Evolutionary conservation across 2,113 vertebrate species (phyloP).

Genomic region (Emydura subglobosa): DNA sequence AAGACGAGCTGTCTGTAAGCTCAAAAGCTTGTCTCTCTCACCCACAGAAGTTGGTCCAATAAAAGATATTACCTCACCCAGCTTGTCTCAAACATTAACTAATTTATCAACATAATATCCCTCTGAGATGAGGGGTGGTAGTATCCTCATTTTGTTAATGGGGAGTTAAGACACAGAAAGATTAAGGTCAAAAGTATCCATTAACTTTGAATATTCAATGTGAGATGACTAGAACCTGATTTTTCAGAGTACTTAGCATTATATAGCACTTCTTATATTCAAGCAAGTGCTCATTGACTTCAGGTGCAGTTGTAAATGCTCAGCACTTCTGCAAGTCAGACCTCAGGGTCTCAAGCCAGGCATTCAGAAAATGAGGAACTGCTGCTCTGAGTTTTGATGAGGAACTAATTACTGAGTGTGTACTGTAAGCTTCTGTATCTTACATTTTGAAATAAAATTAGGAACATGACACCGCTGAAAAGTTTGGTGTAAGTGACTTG

Average conservation of each 20-base stretch:
- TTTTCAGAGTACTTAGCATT: neutral
- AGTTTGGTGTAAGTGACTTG: neutral
- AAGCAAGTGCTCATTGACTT: neutral
- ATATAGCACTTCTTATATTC: neutral
- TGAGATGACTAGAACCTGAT: neutral
- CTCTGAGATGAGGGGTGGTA: neutral
- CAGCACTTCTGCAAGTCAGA: neutral
- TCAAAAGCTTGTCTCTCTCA: no score
- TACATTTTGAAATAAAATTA: accelerated
- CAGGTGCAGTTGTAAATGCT: neutral
- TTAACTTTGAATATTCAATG: neutral
- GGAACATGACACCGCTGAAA: neutral
- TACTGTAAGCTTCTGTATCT: neutral
- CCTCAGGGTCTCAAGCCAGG: neutral
- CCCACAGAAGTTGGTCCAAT: no score
- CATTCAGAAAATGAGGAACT: neutral
- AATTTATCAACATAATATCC: neutral
- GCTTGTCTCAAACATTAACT: no score
- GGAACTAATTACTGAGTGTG: neutral
- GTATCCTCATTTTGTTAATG: neutral
- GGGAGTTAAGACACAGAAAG: neutral
- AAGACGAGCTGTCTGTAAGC: no score
- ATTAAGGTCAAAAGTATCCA: neutral
- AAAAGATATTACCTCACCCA: no score
- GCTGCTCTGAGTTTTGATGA: accelerated